Evolutionary conservation across 2,888 invertebrate genomes (phyloP), one percentile per base, ranked within the genome.

Genomic region (Punctoribates punctum): DNA sequence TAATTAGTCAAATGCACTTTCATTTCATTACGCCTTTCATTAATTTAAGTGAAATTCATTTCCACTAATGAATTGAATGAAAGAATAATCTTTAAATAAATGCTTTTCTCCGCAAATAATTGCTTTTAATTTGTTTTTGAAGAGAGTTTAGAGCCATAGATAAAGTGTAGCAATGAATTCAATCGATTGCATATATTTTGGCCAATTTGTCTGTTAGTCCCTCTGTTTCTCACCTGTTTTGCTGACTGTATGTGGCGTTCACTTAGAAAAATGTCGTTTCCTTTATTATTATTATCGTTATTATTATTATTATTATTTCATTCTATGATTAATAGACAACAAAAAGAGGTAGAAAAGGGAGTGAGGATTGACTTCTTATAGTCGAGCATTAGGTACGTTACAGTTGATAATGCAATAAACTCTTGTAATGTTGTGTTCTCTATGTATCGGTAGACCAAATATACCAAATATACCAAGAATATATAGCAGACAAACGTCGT

Each of bases 1-100:
- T 60, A 60, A 60, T 60, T 60, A 60, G 60, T 60, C 23, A 60
- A 60, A 60, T 60, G 60, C 60, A 60, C 60, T 25, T 23, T 60
- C 9, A 60, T 60, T 23, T 60, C 27, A 60, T 25, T 60, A 60
- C 60, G 60, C 60, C 60, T 60, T 60, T 60, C 60, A 60, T 60
- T 60, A 25, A 60, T 48, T 48, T 48, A 8, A 60, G 60, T 60
- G 23, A 60, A 60, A 60, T 25, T 6, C 25, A 23, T 23, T 27
- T 60, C 17, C 27, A 9, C 25, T 60, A 60, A 60, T 60, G 25
- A 60, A 60, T 60, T 23, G 60, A 9, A 42, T 5, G 8, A 11
- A 11, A 54, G 54, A 54, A 27, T 60, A 25, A 60, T 23, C 23
- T 60, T 60, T 60, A 23, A 60, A 60, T 60, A 27, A 60, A 60